Conservation (phyloP, 2,797 vertebrate genomes). For the Acanthurus lineatus region DNA sequence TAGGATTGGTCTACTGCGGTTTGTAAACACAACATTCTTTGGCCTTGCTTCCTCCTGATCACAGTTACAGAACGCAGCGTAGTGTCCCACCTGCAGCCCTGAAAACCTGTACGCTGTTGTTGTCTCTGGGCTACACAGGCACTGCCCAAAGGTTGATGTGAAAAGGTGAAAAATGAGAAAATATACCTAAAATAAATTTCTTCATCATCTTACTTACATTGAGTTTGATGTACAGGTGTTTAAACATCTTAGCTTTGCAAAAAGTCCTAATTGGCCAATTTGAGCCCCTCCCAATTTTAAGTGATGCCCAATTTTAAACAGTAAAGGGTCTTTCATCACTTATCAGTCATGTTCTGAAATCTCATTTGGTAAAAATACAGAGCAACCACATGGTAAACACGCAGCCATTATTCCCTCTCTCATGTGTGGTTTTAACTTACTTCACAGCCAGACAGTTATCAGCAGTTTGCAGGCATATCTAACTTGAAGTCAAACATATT, state of each 20-base stretch:
- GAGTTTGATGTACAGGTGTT: background rate
- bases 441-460: slow-evolving; percentile 73
- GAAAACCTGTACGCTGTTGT: too few relatives aligned
- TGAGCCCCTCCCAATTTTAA: background rate
- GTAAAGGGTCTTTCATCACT: background rate
- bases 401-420: slow-evolving; percentile 27
- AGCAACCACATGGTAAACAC: slow-evolving; percentile 14
- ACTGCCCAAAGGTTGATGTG: too few relatives aligned
- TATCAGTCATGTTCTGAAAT: background rate
- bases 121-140: too few relatives aligned
- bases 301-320: background rate
- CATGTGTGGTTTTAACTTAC: slow-evolving; percentile 46
- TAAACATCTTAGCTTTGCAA: background rate
- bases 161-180: too few relatives aligned
- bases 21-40: too few relatives aligned
- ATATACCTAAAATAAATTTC: background rate
- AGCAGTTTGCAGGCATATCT: slow-evolving; percentile 73
- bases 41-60: too few relatives aligned
- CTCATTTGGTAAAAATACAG: background rate
- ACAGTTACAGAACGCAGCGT: too few relatives aligned
- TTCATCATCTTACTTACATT: background rate
- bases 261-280: background rate
- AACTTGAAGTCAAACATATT: slow-evolving; percentile 81
- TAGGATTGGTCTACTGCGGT: too few relatives aligned
- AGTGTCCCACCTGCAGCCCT: too few relatives aligned